Evolutionary conservation across 1,140 invertebrate genomes (phyloP), one percentile per base, ranked within the genome.

Genomic region (Drosophila kikkawai): DNA sequence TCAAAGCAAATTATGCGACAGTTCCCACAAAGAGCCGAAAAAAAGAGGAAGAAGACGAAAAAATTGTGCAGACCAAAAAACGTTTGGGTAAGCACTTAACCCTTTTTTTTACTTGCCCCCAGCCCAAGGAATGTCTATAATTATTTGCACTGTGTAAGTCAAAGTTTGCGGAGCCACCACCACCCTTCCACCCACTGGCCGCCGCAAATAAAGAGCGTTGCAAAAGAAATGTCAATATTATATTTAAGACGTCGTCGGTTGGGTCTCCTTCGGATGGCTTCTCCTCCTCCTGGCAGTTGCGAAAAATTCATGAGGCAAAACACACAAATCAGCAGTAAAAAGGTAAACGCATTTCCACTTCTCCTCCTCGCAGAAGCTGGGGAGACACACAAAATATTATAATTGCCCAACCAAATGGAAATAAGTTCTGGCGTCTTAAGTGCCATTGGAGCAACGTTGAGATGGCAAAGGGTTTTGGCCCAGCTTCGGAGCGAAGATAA

Each of bases 1-100:
- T 90, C 85, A 88, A 88, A 88, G 85, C 78, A 84, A 88, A 85
- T 88, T 88, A 90, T 88, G 85, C 85, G 85, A 90, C 85, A 88
- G 80, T 88, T 68, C 58, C 81, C 84, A 42, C 85, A 88, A 88
- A 87, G 51, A 73, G 67, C 51, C 65, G 15, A 37, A 32, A 47
- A 74, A 74, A 61, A 41, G 44, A 32, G 12, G 36, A 13, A 74
- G 39, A 55, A 22, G 22, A n/a, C 0, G 47, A 29, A 58, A 78
- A 58, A 75, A 81, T 66, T 65, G 71, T 71, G 66, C 75, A 79
- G 67, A 67, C 70, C 74, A 79, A 77, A 88, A 68, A 79, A 71
- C 69, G 84, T 76, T 85, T 78, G 75, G 74, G 75, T 69, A 75
- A 87, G 81, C 85, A 88, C 85, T 90, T 90, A 88, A 88, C 85